A percentile compares a stretch with the other conserved stretches of the same genome.
phyloP scores from a whole-genome alignment of 2,113 vertebrate genomes.

The Podarcis cretensis region DNA sequence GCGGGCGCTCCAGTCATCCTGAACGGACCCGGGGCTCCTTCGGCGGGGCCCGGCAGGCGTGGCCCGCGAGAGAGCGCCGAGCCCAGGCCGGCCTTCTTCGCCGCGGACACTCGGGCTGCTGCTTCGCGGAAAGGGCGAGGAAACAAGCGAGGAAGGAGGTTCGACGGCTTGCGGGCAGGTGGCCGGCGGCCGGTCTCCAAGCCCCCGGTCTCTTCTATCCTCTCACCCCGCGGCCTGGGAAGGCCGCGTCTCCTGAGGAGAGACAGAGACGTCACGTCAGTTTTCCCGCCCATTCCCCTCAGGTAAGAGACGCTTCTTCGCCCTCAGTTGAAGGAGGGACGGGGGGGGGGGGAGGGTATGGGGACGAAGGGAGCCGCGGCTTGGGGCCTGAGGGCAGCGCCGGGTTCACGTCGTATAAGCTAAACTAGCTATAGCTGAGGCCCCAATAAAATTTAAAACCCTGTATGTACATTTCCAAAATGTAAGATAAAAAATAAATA shows the following conservation, averaged over 20 bases:
- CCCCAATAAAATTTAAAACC: too few relatives aligned
- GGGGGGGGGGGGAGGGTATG: too few relatives aligned
- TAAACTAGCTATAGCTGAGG: too few relatives aligned
- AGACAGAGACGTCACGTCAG: too few relatives aligned
- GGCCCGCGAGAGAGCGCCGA: not conserved
- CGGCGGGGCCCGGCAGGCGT: not conserved
- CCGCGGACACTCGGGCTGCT: not conserved
- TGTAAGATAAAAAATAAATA: too few relatives aligned
- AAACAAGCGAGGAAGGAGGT: not conserved
- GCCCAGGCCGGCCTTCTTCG: too few relatives aligned
- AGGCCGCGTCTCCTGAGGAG: not conserved
- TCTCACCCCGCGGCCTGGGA: not conserved
- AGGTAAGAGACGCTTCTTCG: not conserved
- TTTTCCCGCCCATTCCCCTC: not conserved
- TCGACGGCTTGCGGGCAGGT: not conserved
- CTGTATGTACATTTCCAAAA: too few relatives aligned
- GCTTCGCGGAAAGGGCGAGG: not conserved
- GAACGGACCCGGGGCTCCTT: not conserved
- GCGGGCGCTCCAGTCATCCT: conserved; percentile 24
- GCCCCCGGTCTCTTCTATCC: not conserved
- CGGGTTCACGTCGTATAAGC: too few relatives aligned
- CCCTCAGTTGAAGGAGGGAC: not conserved
- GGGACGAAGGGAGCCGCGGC: not conserved
- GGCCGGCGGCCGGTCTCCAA: not conserved
- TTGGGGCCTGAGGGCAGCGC: too few relatives aligned